Percentiles rank a stretch among this genome's conserved stretches.
Conservation (phyloP, 2,797 vertebrate species). For the Micrastur ruficollis region DNA sequence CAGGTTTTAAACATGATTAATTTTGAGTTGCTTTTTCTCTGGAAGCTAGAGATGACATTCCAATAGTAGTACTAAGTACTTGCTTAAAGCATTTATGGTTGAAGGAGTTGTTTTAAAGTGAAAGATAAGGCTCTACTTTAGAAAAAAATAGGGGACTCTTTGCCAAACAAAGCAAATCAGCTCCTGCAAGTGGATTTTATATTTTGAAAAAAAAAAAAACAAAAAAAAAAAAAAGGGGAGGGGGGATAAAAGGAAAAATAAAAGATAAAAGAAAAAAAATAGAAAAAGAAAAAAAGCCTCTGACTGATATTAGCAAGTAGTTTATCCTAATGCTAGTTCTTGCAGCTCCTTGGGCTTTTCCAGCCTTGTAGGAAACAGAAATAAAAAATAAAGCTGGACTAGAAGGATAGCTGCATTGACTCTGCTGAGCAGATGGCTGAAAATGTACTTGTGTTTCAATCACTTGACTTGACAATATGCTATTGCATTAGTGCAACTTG, state of each 20-base stretch:
- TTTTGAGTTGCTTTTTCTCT: neutral
- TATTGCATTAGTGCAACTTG: slow-evolving; percentile 32
- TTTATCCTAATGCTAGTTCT: neutral
- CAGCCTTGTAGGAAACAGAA: neutral
- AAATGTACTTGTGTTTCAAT: neutral
- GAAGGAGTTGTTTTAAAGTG: neutral
- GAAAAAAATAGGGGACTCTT: neutral
- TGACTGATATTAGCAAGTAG: neutral
- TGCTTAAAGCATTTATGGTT: neutral
- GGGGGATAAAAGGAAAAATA: neutral
- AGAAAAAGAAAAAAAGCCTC: too few species aligned
- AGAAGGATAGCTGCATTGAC: neutral
- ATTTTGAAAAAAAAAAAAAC: neutral
- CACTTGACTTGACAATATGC: slow-evolving; percentile 22
- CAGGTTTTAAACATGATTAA: neutral
- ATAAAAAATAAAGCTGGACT: neutral
- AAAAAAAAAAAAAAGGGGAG: too few species aligned
- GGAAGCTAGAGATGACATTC: neutral
- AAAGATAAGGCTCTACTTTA: neutral
- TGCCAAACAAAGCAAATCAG: neutral
- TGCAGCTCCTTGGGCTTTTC: neutral
- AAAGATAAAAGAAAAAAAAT: fast-evolving
- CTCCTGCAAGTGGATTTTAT: neutral
- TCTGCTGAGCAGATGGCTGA: neutral
- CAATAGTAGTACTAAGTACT: neutral